phyloP scores from a whole-genome alignment of 2,113 vertebrate genomes.

The Grammomys surdaster region DNA sequence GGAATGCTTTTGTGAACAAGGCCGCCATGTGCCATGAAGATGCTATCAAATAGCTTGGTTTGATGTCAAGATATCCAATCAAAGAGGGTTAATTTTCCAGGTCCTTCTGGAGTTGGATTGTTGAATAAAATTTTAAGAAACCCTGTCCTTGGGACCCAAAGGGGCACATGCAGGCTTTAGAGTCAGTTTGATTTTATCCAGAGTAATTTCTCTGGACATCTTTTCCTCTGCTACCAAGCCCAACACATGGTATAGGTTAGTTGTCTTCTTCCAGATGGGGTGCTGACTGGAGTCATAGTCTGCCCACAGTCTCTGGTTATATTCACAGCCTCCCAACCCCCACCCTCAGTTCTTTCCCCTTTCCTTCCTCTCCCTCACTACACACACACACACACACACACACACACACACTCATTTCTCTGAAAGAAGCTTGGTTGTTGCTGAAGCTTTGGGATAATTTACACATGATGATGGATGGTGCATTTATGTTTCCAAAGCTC shows the following conservation, averaged over 20 bases:
- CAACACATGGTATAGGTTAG: neutral
- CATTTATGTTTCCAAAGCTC: constrained; percentile 75
- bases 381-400: no score
- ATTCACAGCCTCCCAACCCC: neutral
- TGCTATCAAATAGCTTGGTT: neutral
- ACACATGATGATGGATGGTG: neutral
- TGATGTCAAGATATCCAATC: neutral
- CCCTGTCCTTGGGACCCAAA: neutral
- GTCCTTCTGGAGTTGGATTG: neutral
- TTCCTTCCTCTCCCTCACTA: neutral
- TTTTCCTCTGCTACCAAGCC: neutral
- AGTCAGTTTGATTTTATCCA: constrained; percentile 19
- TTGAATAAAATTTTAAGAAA: neutral
- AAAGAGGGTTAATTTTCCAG: neutral
- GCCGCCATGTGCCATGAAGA: neutral
- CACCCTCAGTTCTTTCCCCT: neutral
- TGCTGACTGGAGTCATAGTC: neutral
- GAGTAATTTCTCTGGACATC: neutral
- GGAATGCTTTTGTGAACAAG: neutral
- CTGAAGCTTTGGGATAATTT: neutral
- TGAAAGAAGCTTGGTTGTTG: neutral
- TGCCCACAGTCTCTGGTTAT: neutral
- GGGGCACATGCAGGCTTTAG: neutral
- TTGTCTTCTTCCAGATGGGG: neutral
- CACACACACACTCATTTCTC: neutral